Conservation (phyloP, 2,888 invertebrate genomes). For the Andrena camellia region DNA sequence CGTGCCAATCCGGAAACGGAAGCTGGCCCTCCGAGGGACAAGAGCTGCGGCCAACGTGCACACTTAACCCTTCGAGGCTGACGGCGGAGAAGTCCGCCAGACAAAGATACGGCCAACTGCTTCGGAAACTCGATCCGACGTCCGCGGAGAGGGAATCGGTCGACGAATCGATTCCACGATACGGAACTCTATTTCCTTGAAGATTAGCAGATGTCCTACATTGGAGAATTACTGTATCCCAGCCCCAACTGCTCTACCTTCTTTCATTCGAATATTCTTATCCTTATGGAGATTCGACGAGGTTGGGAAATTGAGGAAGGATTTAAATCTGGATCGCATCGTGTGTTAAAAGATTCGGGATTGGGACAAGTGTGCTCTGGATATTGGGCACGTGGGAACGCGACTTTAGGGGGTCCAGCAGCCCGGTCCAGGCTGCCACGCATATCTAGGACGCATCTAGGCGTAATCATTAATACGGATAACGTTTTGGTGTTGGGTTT, state of each 20-base stretch:
- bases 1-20: constrained; percentile 84
- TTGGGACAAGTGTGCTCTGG: too few species aligned
- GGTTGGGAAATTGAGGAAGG: too few species aligned
- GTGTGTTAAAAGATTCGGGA: too few species aligned
- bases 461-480: constrained; percentile 82
- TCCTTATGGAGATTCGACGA: too few species aligned
- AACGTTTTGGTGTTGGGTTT: constrained; percentile 78
- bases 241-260: too few species aligned
- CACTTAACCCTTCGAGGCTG: constrained; percentile 80
- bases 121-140: constrained; percentile 76
- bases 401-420: not conserved
- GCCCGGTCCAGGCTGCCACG: constrained; percentile 47
- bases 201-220: too few species aligned
- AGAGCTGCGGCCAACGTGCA: constrained; percentile 65
- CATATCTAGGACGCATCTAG: constrained; percentile 50
- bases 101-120: constrained; percentile 58
- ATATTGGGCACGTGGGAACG: constrained; percentile 15
- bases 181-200: too few species aligned
- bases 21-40: constrained; percentile 77
- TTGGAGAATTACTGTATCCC: too few species aligned
- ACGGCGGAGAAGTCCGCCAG: constrained; percentile 39
- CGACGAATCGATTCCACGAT: too few species aligned
- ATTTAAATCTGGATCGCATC: too few species aligned
- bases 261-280: too few species aligned
- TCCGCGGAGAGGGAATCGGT: not conserved